Conservation (phyloP, 2,888 invertebrate species). For the Orgyia antiqua region DNA sequence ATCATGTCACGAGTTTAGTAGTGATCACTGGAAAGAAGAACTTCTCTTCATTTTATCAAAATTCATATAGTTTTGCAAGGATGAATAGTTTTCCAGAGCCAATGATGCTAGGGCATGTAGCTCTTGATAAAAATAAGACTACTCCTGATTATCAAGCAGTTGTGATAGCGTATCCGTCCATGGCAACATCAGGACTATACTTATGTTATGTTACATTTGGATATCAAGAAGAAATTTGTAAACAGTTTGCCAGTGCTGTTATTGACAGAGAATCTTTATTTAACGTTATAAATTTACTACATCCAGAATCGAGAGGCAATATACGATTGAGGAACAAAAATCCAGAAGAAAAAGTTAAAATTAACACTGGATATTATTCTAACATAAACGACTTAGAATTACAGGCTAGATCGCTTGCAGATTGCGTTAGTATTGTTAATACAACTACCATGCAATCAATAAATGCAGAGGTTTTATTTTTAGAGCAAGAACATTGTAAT, state of each 20-base stretch:
- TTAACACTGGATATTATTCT: constrained; percentile 38
- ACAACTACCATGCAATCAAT: constrained; percentile 28
- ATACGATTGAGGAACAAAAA: constrained; percentile 32
- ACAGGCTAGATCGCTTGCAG: constrained; percentile 24
- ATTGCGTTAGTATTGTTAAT: constrained; percentile 27
- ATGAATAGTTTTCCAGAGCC: constrained; percentile 29
- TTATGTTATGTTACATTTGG: constrained; percentile 15
- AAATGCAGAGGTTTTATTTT: constrained; percentile 21
- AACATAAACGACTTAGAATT: constrained; percentile 30
- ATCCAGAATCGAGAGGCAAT: constrained; percentile 41
- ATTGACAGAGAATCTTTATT: constrained; percentile 25
- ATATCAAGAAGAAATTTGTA: constrained; percentile 32
- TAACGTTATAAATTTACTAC: constrained; percentile 28
- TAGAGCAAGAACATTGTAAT: constrained; percentile 33
- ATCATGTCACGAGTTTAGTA: constrained; percentile 33
- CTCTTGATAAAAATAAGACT: constrained; percentile 28
- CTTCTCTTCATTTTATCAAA: constrained; percentile 14
- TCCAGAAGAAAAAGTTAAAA: constrained; percentile 31
- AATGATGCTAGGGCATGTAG: constrained; percentile 30
- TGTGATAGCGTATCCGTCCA: constrained; percentile 20
- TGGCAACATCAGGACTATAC: constrained; percentile 28
- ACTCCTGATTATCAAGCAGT: constrained; percentile 42
- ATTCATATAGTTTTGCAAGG: constrained; percentile 22
- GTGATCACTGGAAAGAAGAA: constrained; percentile 16
- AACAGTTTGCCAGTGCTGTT: constrained; percentile 21